Percentiles rank a stretch among this genome's conserved stretches.
Conservation (phyloP, 2,113 vertebrate species). For the Scartelaos histophorus region DNA sequence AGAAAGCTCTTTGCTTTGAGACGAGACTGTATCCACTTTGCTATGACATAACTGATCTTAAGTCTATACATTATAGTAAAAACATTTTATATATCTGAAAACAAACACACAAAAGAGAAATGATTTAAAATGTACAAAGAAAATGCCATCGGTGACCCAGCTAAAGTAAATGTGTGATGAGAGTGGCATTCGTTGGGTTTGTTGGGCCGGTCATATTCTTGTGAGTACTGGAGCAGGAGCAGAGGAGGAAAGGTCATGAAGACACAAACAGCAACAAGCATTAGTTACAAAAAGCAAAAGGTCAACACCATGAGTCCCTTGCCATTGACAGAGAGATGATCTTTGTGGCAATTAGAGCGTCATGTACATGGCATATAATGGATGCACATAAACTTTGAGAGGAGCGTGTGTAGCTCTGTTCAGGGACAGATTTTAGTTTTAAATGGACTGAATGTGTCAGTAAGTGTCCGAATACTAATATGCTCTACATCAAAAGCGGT, state of each 20-base stretch:
- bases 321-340: conserved; percentile 5
- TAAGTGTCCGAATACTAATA: background rate
- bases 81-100: background rate
- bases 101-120: background rate
- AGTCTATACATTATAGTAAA: no score
- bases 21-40: no score
- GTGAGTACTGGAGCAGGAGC: background rate
- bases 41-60: background rate
- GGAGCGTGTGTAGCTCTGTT: background rate
- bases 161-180: background rate
- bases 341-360: background rate
- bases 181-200: background rate
- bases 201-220: background rate
- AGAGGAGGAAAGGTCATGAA: conserved; percentile 5
- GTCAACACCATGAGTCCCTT: background rate
- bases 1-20: no score
- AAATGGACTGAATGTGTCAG: background rate
- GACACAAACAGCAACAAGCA: conserved; percentile 7
- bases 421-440: background rate
- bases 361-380: background rate
- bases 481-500: background rate
- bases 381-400: background rate
- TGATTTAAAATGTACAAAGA: background rate
- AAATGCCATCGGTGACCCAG: background rate
- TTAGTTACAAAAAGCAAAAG: conserved; percentile 8